Conservation (phyloP, 2,113 vertebrate species). For the Gallinago paraguaiae region DNA sequence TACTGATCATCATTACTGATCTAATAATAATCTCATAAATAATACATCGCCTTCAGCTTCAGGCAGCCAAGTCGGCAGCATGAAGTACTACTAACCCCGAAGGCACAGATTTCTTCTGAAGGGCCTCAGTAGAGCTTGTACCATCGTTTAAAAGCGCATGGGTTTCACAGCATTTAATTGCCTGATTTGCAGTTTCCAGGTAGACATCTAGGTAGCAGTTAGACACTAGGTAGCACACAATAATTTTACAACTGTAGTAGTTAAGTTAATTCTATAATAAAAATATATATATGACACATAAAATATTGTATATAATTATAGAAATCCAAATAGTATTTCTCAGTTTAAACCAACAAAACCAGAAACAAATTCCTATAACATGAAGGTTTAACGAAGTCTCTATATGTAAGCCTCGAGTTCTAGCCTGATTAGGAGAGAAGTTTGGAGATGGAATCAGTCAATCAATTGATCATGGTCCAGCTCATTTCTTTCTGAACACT, state of each 20-base stretch:
- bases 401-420: neutral
- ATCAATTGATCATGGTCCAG: neutral
- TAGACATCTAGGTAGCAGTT: neutral
- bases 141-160: constrained; percentile 13
- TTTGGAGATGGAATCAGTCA: neutral
- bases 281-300: neutral
- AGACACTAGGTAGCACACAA: neutral
- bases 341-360: neutral
- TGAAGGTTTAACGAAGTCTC: neutral
- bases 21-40: constrained; percentile 45
- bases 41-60: neutral
- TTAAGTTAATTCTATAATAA: neutral
- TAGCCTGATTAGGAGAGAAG: neutral
- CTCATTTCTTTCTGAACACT: neutral
- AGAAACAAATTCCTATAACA: neutral
- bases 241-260: neutral
- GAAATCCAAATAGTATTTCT: neutral
- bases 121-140: constrained; percentile 27
- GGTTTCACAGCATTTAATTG: neutral
- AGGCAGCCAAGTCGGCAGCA: constrained; percentile 8
- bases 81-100: constrained; percentile 4
- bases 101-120: constrained; percentile 54
- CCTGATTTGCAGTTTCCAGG: neutral
- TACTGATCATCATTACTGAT: constrained; percentile 42
- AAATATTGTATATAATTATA: neutral